These are phyloP conservation scores for Calonectris borealis DNA, from an alignment of 2,113 vertebrate species.

Conservation along the genomic window DNA sequence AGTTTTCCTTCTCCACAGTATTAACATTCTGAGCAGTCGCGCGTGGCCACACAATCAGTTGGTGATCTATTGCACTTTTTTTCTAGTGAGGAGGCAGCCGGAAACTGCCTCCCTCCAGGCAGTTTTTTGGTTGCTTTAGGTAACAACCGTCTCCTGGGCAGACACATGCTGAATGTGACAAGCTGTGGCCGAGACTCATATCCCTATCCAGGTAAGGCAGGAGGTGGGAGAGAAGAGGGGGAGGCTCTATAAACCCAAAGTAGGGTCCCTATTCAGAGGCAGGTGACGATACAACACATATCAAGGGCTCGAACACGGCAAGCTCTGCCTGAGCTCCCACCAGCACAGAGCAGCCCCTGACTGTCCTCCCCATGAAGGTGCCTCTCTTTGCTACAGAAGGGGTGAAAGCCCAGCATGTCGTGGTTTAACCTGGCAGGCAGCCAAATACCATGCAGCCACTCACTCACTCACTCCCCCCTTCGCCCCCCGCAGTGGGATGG, in stretches of 20 bases:
- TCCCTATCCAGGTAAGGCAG: not conserved
- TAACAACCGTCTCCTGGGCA: not conserved
- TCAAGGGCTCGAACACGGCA: rapidly evolving
- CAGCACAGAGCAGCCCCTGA: not conserved
- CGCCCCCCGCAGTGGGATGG: no score
- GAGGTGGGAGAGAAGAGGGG: not conserved
- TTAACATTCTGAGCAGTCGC: not conserved
- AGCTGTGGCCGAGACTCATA: not conserved
- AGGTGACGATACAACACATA: not conserved
- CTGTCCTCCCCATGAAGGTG: not conserved
- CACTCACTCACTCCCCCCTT: no score
- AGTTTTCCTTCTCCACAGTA: not conserved
- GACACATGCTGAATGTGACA: not conserved
- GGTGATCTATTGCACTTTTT: not conserved
- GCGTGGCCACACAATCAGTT: not conserved
- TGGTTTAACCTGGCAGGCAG: no score
- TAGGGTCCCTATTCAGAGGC: not conserved
- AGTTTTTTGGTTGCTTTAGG: not conserved
- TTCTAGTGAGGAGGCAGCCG: not conserved
- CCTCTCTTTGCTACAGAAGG: not conserved
- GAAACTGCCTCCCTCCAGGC: not conserved
- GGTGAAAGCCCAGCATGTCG: not conserved
- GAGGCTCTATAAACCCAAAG: not conserved
- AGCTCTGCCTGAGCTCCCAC: not conserved
- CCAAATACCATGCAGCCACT: no score